A percentile compares a stretch with the other conserved stretches of the same genome.
phyloP scores from a whole-genome alignment of 2,113 vertebrate species.

The Cygnus atratus region DNA sequence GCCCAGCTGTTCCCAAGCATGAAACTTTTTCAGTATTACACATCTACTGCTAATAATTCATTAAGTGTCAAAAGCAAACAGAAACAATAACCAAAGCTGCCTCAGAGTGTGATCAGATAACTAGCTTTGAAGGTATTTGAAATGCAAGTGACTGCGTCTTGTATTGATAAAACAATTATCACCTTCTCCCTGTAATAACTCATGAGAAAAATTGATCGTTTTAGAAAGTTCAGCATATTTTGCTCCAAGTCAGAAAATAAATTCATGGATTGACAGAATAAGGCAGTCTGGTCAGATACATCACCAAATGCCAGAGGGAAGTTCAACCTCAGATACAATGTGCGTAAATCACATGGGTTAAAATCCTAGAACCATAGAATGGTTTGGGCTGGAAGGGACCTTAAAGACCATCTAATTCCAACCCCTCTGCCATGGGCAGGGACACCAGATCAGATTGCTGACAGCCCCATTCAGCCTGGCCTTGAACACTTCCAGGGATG shows the following conservation, averaged over 20 bases:
- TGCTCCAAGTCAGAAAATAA: background rate
- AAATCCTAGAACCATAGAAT: background rate
- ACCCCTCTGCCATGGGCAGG: too few relatives aligned
- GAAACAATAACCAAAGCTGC: background rate
- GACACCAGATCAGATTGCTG: too few relatives aligned
- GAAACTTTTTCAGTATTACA: background rate
- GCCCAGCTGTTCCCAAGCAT: accelerated
- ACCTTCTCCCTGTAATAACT: constrained; percentile 34
- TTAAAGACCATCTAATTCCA: too few relatives aligned
- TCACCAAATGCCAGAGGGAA: background rate
- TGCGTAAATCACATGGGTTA: background rate
- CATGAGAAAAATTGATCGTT: constrained; percentile 34
- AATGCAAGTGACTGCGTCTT: background rate
- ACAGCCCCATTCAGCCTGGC: too few relatives aligned
- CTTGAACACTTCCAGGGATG: too few relatives aligned
- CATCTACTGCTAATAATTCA: background rate
- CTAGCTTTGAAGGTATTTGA: constrained; percentile 19
- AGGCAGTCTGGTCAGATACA: background rate
- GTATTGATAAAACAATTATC: constrained; percentile 64
- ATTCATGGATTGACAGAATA: background rate
- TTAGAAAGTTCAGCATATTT: constrained; percentile 34
- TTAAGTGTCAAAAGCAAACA: background rate
- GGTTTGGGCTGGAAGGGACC: too few relatives aligned
- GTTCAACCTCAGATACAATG: background rate
- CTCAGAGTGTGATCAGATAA: background rate